A percentile compares a stretch with the other conserved stretches of the same genome.
Conservation (phyloP, 2,113 vertebrate species). For the Cheilinus undulatus region DNA sequence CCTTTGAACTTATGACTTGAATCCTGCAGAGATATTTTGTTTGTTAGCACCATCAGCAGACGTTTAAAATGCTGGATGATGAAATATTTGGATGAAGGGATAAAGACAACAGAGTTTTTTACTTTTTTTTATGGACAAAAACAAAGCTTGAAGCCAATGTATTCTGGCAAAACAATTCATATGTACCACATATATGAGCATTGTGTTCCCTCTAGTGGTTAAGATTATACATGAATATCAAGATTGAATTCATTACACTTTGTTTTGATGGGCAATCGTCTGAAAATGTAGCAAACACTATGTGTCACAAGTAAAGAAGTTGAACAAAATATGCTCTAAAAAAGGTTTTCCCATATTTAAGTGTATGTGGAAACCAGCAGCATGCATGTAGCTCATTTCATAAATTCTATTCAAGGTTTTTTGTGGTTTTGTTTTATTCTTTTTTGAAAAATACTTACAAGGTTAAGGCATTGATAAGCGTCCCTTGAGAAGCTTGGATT, state of each 20-base stretch:
- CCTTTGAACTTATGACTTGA: constrained; percentile 92
- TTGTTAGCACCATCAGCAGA: background rate
- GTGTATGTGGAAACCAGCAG: constrained; percentile 50
- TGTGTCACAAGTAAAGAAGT: constrained; percentile 4
- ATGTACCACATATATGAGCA: background rate
- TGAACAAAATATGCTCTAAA: background rate
- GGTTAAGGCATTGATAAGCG: constrained; percentile 89
- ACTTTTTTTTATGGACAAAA: background rate
- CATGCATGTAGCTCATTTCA: constrained; percentile 73
- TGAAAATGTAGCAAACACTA: background rate
- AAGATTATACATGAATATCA: constrained; percentile 14
- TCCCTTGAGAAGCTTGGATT: constrained; percentile 97
- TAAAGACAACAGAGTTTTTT: background rate
- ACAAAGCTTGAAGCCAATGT: background rate
- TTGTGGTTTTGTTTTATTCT: constrained; percentile 72
- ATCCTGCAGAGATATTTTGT: constrained; percentile 81
- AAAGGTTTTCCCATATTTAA: constrained; percentile 1
- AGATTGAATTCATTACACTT: background rate
- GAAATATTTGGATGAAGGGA: constrained; percentile 26
- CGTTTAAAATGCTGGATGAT: background rate
- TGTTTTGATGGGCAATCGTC: background rate
- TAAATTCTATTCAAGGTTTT: constrained; percentile 50
- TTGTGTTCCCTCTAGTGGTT: constrained; percentile 45
- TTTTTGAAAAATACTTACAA: constrained; percentile 95
- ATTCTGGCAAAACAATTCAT: background rate